phyloP scores from a whole-genome alignment of 2,888 invertebrate species.

The Scaptomyza cyrtandrae region DNA sequence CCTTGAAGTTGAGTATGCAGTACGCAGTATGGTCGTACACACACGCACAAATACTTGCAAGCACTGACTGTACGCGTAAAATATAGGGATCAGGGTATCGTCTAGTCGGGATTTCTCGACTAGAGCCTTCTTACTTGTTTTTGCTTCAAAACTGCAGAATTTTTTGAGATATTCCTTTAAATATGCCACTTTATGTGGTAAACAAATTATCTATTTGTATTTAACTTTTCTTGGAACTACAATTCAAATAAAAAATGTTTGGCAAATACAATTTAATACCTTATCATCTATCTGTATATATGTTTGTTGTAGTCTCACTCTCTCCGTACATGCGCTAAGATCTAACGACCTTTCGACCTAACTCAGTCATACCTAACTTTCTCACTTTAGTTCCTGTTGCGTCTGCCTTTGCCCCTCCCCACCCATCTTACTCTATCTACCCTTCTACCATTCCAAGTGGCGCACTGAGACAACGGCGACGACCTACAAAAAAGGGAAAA shows the following conservation, averaged over 20 bases:
- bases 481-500: constrained; percentile 52
- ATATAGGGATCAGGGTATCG: no score
- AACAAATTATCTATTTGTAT: background rate
- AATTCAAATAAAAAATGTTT: background rate
- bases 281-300: background rate
- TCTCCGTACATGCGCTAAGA: constrained; percentile 10
- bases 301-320: constrained; percentile 1
- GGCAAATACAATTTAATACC: background rate
- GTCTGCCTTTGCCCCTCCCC: background rate
- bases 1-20: no score
- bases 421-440: background rate
- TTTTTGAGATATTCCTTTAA: no score
- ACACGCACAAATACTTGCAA: no score
- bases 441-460: constrained; percentile 44
- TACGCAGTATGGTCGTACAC: no score
- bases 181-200: no score
- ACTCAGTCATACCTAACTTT: constrained; percentile 18
- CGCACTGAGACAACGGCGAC: constrained; percentile 54
- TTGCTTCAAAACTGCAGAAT: no score
- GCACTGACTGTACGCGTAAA: no score
- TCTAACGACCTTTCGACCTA: constrained; percentile 39
- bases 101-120: no score
- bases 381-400: constrained; percentile 19
- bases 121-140: no score
- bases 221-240: background rate